phyloP scores from a whole-genome alignment of 2,113 vertebrate species.

The Entomyzon cyanotis region DNA sequence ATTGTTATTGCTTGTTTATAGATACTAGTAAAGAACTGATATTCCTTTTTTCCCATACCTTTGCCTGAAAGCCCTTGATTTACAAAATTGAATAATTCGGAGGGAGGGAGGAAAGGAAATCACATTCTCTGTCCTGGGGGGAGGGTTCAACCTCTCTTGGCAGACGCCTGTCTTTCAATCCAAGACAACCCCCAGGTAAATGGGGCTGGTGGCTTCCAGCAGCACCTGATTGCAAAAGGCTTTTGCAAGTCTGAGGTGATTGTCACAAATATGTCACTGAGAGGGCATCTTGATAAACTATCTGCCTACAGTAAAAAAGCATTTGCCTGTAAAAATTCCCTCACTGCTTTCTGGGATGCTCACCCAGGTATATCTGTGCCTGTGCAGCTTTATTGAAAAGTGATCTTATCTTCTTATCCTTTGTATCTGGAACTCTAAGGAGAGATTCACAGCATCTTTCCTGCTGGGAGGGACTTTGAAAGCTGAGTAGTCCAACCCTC shows the following conservation, averaged over 20 bases:
- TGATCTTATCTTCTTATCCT: background rate
- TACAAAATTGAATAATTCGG: too few species aligned
- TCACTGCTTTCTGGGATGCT: background rate
- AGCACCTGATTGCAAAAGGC: background rate
- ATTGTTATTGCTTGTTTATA: too few species aligned
- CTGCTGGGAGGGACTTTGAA: background rate
- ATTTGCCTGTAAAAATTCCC: background rate
- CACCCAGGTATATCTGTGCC: background rate
- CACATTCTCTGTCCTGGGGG: too few species aligned
- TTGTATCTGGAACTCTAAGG: background rate
- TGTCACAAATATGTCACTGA: background rate
- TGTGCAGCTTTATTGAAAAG: background rate
- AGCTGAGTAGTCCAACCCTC: background rate
- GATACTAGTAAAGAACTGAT: too few species aligned
- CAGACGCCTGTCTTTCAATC: too few species aligned
- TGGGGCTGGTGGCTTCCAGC: fast-evolving
- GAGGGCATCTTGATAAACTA: background rate
- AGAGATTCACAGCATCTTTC: background rate
- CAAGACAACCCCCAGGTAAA: background rate
- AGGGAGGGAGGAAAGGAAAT: too few species aligned
- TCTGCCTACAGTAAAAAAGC: background rate
- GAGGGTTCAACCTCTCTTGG: too few species aligned
- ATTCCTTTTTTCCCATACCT: too few species aligned
- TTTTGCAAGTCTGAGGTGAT: background rate
- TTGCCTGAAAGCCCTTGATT: too few species aligned